These are phyloP conservation scores for Shargacucullia verbasci DNA, from an alignment of 2,888 invertebrate species.

Conservation along the genomic window DNA sequence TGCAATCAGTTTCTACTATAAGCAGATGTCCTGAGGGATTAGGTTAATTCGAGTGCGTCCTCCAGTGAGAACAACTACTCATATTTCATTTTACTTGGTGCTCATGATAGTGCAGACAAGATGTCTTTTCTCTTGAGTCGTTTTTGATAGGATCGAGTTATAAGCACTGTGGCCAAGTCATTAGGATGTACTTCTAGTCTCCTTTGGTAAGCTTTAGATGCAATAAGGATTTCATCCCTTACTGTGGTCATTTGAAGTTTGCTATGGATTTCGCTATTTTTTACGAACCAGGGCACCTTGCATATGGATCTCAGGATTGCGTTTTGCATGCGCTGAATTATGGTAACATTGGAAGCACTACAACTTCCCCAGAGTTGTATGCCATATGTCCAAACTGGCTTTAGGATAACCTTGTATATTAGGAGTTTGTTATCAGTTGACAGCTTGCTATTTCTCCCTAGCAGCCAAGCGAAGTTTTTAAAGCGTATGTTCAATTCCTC, in stretches of 20 bases:
- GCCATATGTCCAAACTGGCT: not conserved
- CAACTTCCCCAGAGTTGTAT: not conserved
- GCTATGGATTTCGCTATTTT: not conserved
- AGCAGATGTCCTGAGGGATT: too few relatives aligned
- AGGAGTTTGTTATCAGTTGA: not conserved
- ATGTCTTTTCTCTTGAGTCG: too few relatives aligned
- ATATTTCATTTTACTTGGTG: too few relatives aligned
- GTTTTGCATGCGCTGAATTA: not conserved
- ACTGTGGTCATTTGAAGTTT: not conserved
- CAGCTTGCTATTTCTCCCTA: not conserved
- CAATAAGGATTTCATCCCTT: too few relatives aligned
- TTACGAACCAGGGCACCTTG: not conserved
- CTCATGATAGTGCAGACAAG: too few relatives aligned
- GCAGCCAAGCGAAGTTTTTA: not conserved
- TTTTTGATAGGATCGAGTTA: too few relatives aligned
- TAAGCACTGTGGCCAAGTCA: too few relatives aligned
- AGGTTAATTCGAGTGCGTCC: too few relatives aligned
- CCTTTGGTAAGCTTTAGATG: too few relatives aligned
- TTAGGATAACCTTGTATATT: not conserved
- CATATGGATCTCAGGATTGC: not conserved
- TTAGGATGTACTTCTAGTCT: too few relatives aligned
- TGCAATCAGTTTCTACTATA: too few relatives aligned
- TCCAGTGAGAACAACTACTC: too few relatives aligned
- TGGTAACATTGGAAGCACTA: not conserved
- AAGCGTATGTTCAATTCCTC: not conserved